Conservation (phyloP, 2,888 invertebrate genomes). For the Microplitis deprimator region DNA sequence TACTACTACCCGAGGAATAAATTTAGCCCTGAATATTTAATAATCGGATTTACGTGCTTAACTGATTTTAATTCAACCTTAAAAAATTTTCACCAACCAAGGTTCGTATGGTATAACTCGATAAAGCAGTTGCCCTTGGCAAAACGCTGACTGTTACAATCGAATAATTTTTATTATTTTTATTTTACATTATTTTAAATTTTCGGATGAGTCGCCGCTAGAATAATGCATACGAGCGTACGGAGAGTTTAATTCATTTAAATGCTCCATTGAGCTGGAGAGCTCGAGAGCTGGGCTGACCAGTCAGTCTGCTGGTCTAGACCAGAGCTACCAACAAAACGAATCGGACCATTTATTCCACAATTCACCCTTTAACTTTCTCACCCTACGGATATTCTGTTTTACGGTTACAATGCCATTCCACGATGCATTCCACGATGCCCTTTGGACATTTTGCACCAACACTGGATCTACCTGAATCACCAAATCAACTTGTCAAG, state of each 20-base stretch:
- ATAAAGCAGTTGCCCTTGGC: slow-evolving; percentile 1
- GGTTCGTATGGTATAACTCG: neutral
- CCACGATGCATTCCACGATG: slow-evolving; percentile 9
- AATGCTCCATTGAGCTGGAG: slow-evolving; percentile 64
- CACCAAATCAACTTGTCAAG: neutral
- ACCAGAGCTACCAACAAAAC: slow-evolving; percentile 20
- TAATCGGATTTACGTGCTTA: neutral
- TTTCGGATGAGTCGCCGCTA: slow-evolving; percentile 31
- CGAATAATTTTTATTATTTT: slow-evolving; percentile 17
- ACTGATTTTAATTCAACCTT: neutral
- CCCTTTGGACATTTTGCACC: slow-evolving; percentile 6
- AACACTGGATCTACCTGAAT: slow-evolving; percentile 16
- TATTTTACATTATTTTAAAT: neutral
- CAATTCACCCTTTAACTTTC: slow-evolving; percentile 47
- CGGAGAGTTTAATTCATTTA: slow-evolving; percentile 64
- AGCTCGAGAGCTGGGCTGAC: slow-evolving; percentile 54
- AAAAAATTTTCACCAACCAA: neutral
- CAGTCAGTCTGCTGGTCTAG: slow-evolving; percentile 39
- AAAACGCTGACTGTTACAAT: neutral
- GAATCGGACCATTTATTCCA: slow-evolving; percentile 61
- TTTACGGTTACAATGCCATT: slow-evolving; percentile 33
- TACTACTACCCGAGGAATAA: neutral
- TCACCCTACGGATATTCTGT: slow-evolving; percentile 29
- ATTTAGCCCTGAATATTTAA: neutral
- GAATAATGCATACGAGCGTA: slow-evolving; percentile 49